These are phyloP conservation scores for Trachurus trachurus DNA, from an alignment of 2,797 vertebrate species.

Conservation along the genomic window DNA sequence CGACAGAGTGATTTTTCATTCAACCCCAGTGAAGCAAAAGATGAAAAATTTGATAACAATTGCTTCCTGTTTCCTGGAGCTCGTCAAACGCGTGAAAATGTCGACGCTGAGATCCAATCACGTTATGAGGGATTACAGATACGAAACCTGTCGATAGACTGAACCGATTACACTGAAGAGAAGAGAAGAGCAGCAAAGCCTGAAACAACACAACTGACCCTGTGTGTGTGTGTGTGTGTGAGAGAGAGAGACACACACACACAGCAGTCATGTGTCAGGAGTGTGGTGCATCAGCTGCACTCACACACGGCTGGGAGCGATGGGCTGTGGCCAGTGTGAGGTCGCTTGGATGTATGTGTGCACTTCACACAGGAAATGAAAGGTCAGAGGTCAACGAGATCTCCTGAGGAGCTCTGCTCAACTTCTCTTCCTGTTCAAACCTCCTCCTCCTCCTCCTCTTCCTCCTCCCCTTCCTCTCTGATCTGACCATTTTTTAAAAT, in stretches of 20 bases:
- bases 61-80: no score
- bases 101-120: no score
- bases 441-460: background rate
- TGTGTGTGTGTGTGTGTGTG: conserved; percentile 6
- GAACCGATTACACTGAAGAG: no score
- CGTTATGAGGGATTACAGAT: no score
- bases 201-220: background rate
- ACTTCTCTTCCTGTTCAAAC: background rate
- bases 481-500: background rate
- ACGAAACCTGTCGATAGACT: no score
- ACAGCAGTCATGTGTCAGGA: conserved; percentile 53
- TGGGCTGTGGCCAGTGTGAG: conserved; percentile 2
- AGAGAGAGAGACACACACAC: background rate
- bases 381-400: conserved; percentile 15
- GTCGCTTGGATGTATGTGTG: background rate
- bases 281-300: conserved; percentile 69
- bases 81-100: no score
- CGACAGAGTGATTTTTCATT: background rate
- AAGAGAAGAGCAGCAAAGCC: background rate
- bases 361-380: conserved; percentile 30
- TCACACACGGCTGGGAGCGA: conserved; percentile 59
- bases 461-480: no score
- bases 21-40: no score
- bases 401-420: conserved; percentile 17
- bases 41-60: no score